Base-by-base conservation (phyloP, 1,140 invertebrate species). In the Tetragonula clypearis region DNA sequence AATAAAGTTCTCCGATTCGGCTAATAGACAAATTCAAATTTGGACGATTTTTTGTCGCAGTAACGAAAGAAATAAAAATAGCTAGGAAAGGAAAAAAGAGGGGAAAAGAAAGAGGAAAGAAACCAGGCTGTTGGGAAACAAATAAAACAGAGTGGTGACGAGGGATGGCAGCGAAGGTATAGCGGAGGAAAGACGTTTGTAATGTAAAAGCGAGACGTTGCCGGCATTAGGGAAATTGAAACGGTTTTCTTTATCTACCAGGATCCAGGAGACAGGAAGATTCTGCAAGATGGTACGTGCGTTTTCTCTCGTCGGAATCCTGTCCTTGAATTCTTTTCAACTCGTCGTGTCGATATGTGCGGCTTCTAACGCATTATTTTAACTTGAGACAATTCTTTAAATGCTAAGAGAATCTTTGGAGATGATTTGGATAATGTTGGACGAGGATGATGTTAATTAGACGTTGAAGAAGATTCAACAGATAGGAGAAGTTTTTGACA, bases 161-260 rank as follows among this genome's bases (percentile, higher is more conserved):
- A 21, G 17, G 2, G 14, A 9, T 6, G 26, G 65, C n/a, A 14
- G n/a, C 6, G 69, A 2, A 60, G 30, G 17, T 17, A 41, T 3
- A 68, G 11, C 65, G 56, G 76, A 69, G 82, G 79, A 79, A 73
- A 82, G 60, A 76, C 83, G 90, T 80, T 81, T 80, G 83, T 53
- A 58, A 85, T 81, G 83, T 80, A 74, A 80, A 74, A 80, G 83
- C 86, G 90, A 91, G 87, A 90, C 84, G 90, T 80, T 89, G 86
- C 69, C 87, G 92, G 92, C 93, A 94, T 94, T 94, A 94, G 92
- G 93, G 91, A 94, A 94, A 94, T 94, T 93, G 93, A 94, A 94
- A 94, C 92, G 92, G 91, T 91, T 93, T 93, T 93, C 93, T 93
- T 94, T 94, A 93, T 93, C 93, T 90, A 87, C 68, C 19, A 49